Evolutionary conservation across 2,113 vertebrate species (phyloP).

Genomic region (Myodes glareolus): DNA sequence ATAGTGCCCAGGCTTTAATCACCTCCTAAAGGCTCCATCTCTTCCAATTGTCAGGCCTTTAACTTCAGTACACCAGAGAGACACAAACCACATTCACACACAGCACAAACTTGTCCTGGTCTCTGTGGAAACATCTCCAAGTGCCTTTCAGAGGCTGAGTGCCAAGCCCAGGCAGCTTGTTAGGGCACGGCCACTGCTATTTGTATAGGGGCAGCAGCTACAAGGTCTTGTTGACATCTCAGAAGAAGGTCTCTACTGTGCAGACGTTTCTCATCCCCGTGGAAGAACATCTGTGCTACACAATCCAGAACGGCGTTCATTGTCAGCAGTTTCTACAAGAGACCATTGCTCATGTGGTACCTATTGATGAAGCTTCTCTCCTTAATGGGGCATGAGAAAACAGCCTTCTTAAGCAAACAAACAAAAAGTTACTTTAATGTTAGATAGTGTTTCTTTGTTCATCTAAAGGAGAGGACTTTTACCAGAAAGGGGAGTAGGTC

Average conservation of each 20-base stretch:
- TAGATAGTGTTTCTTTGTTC: constrained; percentile 27
- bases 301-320: background rate
- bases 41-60: background rate
- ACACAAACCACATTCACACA: background rate
- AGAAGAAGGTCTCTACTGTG: background rate
- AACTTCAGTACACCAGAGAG: background rate
- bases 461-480: background rate
- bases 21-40: background rate
- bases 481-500: background rate
- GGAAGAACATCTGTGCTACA: background rate
- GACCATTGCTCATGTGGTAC: background rate
- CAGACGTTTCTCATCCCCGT: background rate
- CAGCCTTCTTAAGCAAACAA: constrained; percentile 11
- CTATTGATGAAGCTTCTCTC: background rate
- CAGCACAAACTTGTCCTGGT: background rate
- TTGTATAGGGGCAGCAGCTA: background rate
- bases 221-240: background rate
- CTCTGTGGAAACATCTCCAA: background rate
- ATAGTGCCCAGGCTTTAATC: background rate
- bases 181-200: background rate
- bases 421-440: constrained; percentile 1
- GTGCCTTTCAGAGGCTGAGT: background rate
- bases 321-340: constrained; percentile 3
- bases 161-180: background rate
- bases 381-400: constrained; percentile 29